Percentiles rank a stretch among this genome's conserved stretches.
These are phyloP conservation scores for Chrosomus eos DNA, from an alignment of 2,797 vertebrate genomes.

Conservation along the genomic window DNA sequence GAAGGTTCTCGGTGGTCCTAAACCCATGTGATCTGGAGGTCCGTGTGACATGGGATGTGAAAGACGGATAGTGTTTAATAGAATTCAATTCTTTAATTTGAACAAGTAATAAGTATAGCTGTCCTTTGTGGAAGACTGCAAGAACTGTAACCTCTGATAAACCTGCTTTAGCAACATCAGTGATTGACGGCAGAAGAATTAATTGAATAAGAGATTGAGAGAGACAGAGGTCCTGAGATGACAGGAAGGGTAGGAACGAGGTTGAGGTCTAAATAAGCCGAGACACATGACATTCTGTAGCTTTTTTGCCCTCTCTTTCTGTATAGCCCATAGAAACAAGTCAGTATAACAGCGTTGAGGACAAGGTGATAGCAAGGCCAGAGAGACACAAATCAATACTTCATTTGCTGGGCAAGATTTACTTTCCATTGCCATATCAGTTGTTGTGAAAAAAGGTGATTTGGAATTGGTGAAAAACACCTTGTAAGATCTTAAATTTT, in stretches of 20 bases:
- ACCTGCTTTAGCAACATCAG: conserved; percentile 56
- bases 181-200: conserved; percentile 59
- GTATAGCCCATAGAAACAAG: conserved; percentile 48
- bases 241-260: conserved; percentile 53
- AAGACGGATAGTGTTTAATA: conserved; percentile 47
- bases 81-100: conserved; percentile 16
- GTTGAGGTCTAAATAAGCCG: conserved; percentile 56
- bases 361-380: conserved; percentile 63
- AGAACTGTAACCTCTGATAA: conserved; percentile 54
- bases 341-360: conserved; percentile 48
- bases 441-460: conserved; percentile 42
- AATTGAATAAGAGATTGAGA: conserved; percentile 59
- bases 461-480: conserved; percentile 50
- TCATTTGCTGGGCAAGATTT: conserved; percentile 63
- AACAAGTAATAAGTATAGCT: conserved; percentile 7
- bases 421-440: conserved; percentile 55
- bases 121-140: conserved; percentile 11
- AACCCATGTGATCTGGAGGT: conserved; percentile 39
- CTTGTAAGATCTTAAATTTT: conserved; percentile 54
- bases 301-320: conserved; percentile 32
- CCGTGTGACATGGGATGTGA: conserved; percentile 34
- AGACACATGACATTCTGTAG: conserved; percentile 43
- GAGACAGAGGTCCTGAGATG: conserved; percentile 57
- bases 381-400: conserved; percentile 63
- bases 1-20: conserved; percentile 50